Conservation (phyloP, 1,140 invertebrate species). For the Contarinia nasturtii region DNA sequence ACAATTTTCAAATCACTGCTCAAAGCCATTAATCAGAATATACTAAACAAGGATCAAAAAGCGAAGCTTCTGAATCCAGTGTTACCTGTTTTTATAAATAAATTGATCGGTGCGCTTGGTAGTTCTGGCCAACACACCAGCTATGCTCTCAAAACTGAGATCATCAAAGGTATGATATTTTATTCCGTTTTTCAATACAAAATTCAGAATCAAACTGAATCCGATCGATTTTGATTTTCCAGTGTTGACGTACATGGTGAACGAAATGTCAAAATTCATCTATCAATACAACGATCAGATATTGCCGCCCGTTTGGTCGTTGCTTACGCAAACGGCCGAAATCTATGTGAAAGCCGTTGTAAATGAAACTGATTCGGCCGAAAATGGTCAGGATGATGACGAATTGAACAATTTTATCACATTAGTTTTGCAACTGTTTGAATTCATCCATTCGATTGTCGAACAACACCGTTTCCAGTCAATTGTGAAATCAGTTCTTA, state of each 20-base stretch:
- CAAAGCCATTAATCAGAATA: slow-evolving; percentile 34
- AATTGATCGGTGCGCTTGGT: slow-evolving; percentile 41
- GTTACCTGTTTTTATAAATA: slow-evolving; percentile 49
- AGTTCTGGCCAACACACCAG: slow-evolving; percentile 27
- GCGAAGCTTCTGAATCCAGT: slow-evolving; percentile 46
- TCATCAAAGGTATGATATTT: slow-evolving; percentile 45
- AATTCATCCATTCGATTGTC: slow-evolving; percentile 44
- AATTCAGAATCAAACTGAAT: background rate
- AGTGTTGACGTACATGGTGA: slow-evolving; percentile 39
- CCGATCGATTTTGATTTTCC: background rate
- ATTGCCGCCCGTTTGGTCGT: slow-evolving; percentile 48
- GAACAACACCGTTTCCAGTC: background rate
- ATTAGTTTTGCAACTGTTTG: slow-evolving; percentile 56
- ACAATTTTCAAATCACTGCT: slow-evolving; percentile 19
- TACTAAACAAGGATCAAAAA: slow-evolving; percentile 39
- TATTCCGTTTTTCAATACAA: too few species aligned
- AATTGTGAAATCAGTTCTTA: slow-evolving; percentile 23
- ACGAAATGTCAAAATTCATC: slow-evolving; percentile 45
- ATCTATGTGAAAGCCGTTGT: slow-evolving; percentile 20
- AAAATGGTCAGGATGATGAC: slow-evolving; percentile 9
- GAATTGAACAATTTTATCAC: slow-evolving; percentile 53
- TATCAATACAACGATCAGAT: slow-evolving; percentile 41
- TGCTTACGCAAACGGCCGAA: slow-evolving; percentile 46
- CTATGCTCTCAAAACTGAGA: slow-evolving; percentile 49
- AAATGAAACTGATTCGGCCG: slow-evolving; percentile 18